A percentile compares a stretch with the other conserved stretches of the same genome.
phyloP scores from a whole-genome alignment of 1,140 invertebrate genomes.

The Cephus cinctus region DNA sequence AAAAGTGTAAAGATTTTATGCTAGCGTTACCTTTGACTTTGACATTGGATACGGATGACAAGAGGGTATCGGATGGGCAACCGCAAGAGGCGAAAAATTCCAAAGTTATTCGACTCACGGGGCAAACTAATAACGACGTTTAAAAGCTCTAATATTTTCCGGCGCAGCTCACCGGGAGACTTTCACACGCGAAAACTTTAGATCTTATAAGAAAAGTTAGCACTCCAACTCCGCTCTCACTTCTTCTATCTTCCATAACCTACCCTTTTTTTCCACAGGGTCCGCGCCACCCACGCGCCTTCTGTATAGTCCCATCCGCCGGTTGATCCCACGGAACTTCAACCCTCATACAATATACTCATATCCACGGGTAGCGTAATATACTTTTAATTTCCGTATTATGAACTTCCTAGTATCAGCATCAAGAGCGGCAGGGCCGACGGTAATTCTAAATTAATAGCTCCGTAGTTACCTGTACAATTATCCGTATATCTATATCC shows the following conservation, averaged over 20 bases:
- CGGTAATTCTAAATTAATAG: too few species aligned
- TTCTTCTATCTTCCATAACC: slow-evolving; percentile 18
- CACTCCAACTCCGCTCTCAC: slow-evolving; percentile 25
- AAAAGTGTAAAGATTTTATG: too few species aligned
- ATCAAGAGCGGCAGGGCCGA: too few species aligned
- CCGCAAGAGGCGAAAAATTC: slow-evolving; percentile 16
- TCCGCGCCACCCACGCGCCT: not conserved
- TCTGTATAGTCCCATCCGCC: slow-evolving; percentile 5
- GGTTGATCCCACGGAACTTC: slow-evolving; percentile 1
- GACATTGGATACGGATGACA: too few species aligned
- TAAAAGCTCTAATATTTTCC: slow-evolving; percentile 47
- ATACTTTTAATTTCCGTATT: slow-evolving; percentile 55
- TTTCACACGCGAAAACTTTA: slow-evolving; percentile 47
- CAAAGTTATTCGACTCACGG: slow-evolving; percentile 43
- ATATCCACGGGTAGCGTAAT: slow-evolving; percentile 46
- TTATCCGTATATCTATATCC: too few species aligned
- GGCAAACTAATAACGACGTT: slow-evolving; percentile 52
- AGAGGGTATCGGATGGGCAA: too few species aligned
- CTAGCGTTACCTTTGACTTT: too few species aligned
- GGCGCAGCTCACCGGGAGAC: slow-evolving; percentile 24
- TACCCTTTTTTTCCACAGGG: too few species aligned
- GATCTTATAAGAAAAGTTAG: slow-evolving; percentile 54
- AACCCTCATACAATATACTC: slow-evolving; percentile 13
- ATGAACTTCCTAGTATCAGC: slow-evolving; percentile 41
- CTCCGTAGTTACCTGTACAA: too few species aligned